Conservation (phyloP, 2,888 invertebrate species). For the Odontothrips loti region DNA sequence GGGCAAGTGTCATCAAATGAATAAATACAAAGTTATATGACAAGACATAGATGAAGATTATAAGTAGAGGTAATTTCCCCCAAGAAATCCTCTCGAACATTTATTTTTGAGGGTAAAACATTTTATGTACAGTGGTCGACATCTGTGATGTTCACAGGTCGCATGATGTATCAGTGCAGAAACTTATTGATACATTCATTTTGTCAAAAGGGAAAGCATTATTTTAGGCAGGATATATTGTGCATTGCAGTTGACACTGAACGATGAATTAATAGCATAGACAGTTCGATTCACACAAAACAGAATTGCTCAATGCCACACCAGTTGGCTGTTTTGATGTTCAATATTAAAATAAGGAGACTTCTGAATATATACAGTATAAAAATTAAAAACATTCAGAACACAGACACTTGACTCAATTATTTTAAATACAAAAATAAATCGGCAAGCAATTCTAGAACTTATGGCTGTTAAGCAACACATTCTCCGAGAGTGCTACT, state of each 20-base stretch:
- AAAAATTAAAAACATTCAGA: conserved; percentile 27
- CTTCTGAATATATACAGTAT: conserved; percentile 25
- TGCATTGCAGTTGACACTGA: conserved; percentile 2
- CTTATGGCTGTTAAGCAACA: background rate
- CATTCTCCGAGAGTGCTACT: background rate
- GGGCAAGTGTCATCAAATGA: background rate
- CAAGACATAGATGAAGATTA: conserved; percentile 2
- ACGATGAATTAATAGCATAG: conserved; percentile 15
- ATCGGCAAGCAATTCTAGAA: conserved; percentile 19
- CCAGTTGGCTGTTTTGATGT: conserved; percentile 17
- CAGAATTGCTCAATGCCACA: background rate
- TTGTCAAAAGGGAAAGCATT: background rate
- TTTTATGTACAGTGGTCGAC: conserved; percentile 10
- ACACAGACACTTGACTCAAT: conserved; percentile 26
- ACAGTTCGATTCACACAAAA: background rate
- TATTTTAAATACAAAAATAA: conserved; percentile 27
- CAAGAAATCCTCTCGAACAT: background rate
- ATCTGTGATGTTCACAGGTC: background rate
- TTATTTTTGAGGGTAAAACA: background rate
- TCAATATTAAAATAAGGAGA: conserved; percentile 18
- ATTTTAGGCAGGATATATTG: background rate
- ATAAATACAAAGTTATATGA: conserved; percentile 14
- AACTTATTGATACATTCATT: background rate
- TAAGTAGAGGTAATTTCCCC: conserved; percentile 3
- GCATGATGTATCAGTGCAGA: background rate